A percentile compares a stretch with the other conserved stretches of the same genome.
These are phyloP conservation scores for Drosophila serrata DNA, from an alignment of 1,140 invertebrate genomes.

Conservation along the genomic window DNA sequence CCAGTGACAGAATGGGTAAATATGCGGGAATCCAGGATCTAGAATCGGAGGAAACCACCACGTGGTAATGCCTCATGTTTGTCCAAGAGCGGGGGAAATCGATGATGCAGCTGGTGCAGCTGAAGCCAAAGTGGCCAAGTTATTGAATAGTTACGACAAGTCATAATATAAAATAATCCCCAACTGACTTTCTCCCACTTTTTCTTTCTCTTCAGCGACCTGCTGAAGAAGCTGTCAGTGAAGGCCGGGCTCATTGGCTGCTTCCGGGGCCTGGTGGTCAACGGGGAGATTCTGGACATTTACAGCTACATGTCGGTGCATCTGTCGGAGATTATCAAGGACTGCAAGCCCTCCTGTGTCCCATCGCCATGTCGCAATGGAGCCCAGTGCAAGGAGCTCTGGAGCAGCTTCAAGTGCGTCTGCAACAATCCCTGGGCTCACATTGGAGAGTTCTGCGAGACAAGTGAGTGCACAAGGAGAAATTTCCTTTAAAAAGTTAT, in stretches of 20 bases:
- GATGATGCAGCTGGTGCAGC: conserved; percentile 28
- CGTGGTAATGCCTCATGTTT: conserved; percentile 33
- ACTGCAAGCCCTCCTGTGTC: conserved; percentile 96
- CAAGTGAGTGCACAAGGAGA: conserved; percentile 88
- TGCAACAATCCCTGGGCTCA: conserved; percentile 96
- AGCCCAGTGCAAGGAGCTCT: conserved; percentile 95
- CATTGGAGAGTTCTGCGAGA: conserved; percentile 94
- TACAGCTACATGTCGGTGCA: conserved; percentile 97
- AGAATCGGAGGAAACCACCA: conserved; percentile 17
- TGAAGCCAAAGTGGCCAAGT: conserved; percentile 49
- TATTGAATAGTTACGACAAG: conserved; percentile 76
- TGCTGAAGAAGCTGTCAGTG: conserved; percentile 92
- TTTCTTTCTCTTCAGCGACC: conserved; percentile 87
- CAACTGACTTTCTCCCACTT: conserved; percentile 8
- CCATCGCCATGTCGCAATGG: conserved; percentile 97
- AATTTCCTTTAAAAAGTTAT: background rate
- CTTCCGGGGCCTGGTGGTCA: conserved; percentile 95
- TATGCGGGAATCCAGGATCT: background rate
- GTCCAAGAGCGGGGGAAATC: conserved; percentile 16
- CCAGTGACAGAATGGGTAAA: conserved; percentile 33
- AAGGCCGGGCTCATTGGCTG: conserved; percentile 96
- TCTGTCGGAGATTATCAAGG: conserved; percentile 95
- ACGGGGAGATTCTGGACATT: conserved; percentile 95
- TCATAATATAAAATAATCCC: conserved; percentile 65
- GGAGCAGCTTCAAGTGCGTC: conserved; percentile 96